Percentiles rank a stretch among this genome's conserved stretches.
Evolutionary conservation across 2,797 vertebrate species (phyloP).

Genomic region (Neoniphon sammara): DNA sequence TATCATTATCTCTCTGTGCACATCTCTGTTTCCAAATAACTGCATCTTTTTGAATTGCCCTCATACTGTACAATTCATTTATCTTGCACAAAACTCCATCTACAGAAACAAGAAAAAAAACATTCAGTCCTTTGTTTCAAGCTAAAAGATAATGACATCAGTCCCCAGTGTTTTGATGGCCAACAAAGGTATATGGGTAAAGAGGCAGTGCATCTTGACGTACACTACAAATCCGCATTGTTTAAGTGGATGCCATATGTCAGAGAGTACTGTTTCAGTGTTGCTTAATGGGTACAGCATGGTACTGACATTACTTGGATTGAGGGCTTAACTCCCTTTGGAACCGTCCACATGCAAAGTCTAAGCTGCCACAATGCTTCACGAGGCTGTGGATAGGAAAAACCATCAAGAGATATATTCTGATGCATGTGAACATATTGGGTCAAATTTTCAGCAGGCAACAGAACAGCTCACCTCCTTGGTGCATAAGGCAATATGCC

Average conservation of each 20-base stretch:
- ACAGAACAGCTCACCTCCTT: conserved; percentile 23
- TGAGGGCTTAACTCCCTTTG: conserved; percentile 19
- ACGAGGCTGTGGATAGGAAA: conserved; percentile 9
- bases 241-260: conserved; percentile 1
- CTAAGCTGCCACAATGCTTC: conserved; percentile 12
- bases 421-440: conserved; percentile 26
- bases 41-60: background rate
- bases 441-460: conserved; percentile 14
- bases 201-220: background rate
- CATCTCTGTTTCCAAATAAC: background rate
- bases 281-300: background rate
- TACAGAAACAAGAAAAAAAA: background rate
- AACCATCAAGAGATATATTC: conserved; percentile 18
- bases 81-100: too few relatives aligned
- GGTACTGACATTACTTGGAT: conserved; percentile 7
- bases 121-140: conserved; percentile 10
- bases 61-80: too few relatives aligned
- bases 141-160: background rate
- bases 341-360: background rate
- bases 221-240: conserved; percentile 1
- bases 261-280: background rate
- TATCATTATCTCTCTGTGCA: background rate
- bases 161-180: background rate
- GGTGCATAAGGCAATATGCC: background rate
- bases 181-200: background rate